These are phyloP conservation scores for Cheilinus undulatus DNA, from an alignment of 2,113 vertebrate genomes.

Conservation along the genomic window DNA sequence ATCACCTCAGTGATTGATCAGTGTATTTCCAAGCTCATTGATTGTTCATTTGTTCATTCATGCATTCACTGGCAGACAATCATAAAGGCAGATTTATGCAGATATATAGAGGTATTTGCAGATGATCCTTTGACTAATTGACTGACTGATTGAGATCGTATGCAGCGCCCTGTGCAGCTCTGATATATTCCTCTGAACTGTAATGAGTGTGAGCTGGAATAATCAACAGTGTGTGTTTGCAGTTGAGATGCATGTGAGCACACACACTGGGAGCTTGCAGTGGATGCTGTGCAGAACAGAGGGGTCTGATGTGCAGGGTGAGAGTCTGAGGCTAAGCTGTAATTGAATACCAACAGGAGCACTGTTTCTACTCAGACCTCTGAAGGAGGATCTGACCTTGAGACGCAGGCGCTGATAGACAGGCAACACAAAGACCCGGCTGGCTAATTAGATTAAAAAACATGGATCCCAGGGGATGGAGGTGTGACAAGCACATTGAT, in stretches of 20 bases:
- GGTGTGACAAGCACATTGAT: conserved; percentile 81
- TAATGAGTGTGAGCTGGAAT: conserved; percentile 37
- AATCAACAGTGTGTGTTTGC: conserved; percentile 7
- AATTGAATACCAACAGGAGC: conserved; percentile 75
- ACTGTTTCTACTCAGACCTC: conserved; percentile 68
- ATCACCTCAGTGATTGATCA: conserved; percentile 13
- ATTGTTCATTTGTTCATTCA: conserved; percentile 44
- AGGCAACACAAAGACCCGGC: conserved; percentile 75
- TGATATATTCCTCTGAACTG: conserved; percentile 42
- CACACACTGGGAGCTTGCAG: conserved; percentile 16
- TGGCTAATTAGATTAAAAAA: conserved; percentile 83
- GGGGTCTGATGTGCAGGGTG: conserved; percentile 46
- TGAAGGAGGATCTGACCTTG: conserved; percentile 77
- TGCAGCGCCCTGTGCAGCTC: conserved; percentile 15
- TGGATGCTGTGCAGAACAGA: conserved; percentile 40
- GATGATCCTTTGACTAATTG: conserved; percentile 44
- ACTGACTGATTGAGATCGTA: conserved; percentile 47
- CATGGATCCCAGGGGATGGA: conserved; percentile 76
- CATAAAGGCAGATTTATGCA: conserved; percentile 30
- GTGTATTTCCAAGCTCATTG: conserved; percentile 15
- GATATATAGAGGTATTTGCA: conserved; percentile 27
- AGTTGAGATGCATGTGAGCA: conserved; percentile 34
- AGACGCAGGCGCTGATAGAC: conserved; percentile 72
- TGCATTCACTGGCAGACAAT: conserved; percentile 1
- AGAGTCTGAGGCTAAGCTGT: conserved; percentile 67